Percentiles rank a stretch among this genome's conserved stretches.
phyloP scores from a whole-genome alignment of 2,888 invertebrate genomes.

The Parapristionchus giblindavisi region DNA sequence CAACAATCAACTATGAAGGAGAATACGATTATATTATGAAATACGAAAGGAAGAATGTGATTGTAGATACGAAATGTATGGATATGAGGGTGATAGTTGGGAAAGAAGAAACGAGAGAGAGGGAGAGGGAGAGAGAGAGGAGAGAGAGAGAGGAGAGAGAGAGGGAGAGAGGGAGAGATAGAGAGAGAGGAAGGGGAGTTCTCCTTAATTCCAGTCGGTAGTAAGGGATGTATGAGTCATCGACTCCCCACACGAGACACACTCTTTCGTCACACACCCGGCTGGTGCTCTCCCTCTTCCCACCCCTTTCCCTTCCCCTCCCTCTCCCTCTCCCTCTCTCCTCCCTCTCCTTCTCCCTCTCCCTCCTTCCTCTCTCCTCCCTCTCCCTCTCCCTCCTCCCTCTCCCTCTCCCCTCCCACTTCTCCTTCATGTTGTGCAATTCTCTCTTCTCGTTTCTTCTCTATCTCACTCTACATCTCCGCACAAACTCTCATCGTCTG shows the following conservation, averaged over 20 bases:
- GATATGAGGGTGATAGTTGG: constrained; percentile 5
- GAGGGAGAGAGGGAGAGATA: not conserved
- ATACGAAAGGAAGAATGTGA: not conserved
- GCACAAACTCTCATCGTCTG: not conserved
- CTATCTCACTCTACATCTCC: not conserved
- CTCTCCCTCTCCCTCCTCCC: not conserved
- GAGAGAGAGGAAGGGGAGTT: not conserved
- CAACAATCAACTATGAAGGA: not conserved
- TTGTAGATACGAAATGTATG: not conserved
- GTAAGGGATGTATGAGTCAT: constrained; percentile 17
- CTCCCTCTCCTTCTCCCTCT: not conserved
- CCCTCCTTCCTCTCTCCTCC: not conserved
- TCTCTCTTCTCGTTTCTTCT: not conserved
- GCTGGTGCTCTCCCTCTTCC: not conserved
- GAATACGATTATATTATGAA: not conserved
- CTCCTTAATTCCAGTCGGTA: constrained; percentile 3
- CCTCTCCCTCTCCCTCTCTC: not conserved
- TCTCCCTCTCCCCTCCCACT: constrained; percentile 1
- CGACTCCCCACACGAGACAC: constrained; percentile 31
- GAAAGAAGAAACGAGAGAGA: not conserved
- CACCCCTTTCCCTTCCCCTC: not conserved
- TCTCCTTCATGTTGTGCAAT: not conserved
- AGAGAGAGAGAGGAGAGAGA: not conserved
- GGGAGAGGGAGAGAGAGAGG: not conserved
- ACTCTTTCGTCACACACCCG: constrained; percentile 32